Conservation (phyloP, 2,113 vertebrate species). For the Heliornis fulica region DNA sequence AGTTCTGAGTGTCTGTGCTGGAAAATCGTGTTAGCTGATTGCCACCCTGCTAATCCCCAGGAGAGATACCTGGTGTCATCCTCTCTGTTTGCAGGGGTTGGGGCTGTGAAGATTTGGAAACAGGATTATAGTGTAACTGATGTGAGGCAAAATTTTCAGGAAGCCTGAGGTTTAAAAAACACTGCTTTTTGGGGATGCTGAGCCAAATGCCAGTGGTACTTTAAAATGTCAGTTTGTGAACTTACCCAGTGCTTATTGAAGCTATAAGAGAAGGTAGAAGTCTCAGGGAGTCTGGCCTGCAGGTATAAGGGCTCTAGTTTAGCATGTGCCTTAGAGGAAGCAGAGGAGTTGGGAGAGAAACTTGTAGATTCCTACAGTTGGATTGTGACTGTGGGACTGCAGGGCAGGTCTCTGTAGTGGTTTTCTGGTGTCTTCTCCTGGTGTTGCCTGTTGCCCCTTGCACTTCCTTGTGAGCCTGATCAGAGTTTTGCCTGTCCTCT, state of each 20-base stretch:
- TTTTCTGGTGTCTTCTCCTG: background rate
- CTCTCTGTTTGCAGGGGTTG: background rate
- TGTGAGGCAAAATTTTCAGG: background rate
- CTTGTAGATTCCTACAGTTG: background rate
- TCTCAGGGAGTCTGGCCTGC: background rate
- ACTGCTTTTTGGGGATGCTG: background rate
- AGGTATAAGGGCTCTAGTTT: background rate
- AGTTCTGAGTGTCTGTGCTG: background rate
- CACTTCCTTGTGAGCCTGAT: background rate
- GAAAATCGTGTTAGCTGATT: background rate
- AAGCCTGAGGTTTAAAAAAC: background rate
- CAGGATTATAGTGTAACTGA: background rate
- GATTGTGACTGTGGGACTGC: background rate
- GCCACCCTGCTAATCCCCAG: background rate
- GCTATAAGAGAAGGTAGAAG: background rate
- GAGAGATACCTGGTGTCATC: accelerated
- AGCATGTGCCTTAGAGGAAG: background rate
- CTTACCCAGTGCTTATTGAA: background rate
- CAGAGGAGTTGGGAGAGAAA: background rate
- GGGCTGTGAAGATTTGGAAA: background rate
- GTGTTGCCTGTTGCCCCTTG: background rate
- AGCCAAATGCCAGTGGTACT: background rate
- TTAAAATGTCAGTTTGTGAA: background rate
- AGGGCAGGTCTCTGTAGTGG: background rate
- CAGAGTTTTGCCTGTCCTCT: background rate